Conservation (phyloP, 2,888 invertebrate genomes). For the Clitarchus hookeri region DNA sequence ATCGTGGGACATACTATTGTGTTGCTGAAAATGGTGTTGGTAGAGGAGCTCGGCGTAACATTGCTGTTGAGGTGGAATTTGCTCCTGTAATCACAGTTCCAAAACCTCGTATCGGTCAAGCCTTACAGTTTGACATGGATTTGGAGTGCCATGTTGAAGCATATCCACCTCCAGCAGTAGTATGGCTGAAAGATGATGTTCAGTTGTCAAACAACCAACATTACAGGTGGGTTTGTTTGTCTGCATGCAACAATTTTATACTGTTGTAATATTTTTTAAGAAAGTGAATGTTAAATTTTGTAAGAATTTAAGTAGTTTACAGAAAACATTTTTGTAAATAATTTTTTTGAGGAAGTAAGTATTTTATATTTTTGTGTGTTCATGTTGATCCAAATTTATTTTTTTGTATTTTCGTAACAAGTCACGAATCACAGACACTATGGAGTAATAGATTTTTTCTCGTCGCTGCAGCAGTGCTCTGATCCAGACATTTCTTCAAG, state of each 20-base stretch:
- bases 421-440: too few relatives aligned
- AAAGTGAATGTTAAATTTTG: not conserved
- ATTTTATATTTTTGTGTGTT: too few relatives aligned
- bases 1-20: slow-evolving; percentile 91
- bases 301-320: not conserved
- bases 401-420: too few relatives aligned
- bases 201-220: slow-evolving; percentile 88
- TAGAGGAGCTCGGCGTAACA: slow-evolving; percentile 70
- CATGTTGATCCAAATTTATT: too few relatives aligned
- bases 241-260: not conserved
- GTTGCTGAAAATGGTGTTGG: slow-evolving; percentile 91
- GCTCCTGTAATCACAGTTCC: slow-evolving; percentile 85
- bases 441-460: too few relatives aligned
- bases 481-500: too few relatives aligned
- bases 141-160: slow-evolving; percentile 94
- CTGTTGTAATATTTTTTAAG: not conserved
- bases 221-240: slow-evolving; percentile 60
- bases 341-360: too few relatives aligned
- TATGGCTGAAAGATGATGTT: slow-evolving; percentile 83
- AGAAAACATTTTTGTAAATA: too few relatives aligned
- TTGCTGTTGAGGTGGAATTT: slow-evolving; percentile 89
- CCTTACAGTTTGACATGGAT: slow-evolving; percentile 92
- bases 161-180: slow-evolving; percentile 90
- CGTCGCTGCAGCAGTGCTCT: too few relatives aligned
- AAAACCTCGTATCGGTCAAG: slow-evolving; percentile 81